Evolutionary conservation across 2,113 vertebrate genomes (phyloP).

Genomic region (Gadus chalcogrammus): DNA sequence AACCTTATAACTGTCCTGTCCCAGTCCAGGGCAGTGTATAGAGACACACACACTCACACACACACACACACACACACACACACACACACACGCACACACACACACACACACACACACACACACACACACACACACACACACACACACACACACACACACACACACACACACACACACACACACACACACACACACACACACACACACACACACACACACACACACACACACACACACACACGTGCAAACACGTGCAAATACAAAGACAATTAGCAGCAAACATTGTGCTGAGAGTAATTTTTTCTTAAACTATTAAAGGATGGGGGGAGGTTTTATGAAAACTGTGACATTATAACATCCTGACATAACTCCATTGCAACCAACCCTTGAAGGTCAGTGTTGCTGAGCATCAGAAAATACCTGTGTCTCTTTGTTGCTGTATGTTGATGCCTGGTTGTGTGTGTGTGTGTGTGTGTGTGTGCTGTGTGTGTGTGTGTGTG

Average conservation of each 20-base stretch:
- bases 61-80: slow-evolving; percentile 13
- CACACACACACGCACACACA: not conserved
- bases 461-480: not conserved
- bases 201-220: too few species aligned
- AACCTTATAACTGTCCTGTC: slow-evolving; percentile 12
- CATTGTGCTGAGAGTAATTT: not conserved
- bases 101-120: not conserved
- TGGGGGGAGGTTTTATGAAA: slow-evolving; percentile 52
- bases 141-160: too few species aligned
- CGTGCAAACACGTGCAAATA: not conserved
- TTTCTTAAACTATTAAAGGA: slow-evolving; percentile 61
- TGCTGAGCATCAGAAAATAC: not conserved
- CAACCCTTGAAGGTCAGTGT: slow-evolving; percentile 55
- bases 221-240: too few species aligned
- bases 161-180: too few species aligned
- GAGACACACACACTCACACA: slow-evolving; percentile 1
- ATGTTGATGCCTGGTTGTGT: not conserved
- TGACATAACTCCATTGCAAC: slow-evolving; percentile 55
- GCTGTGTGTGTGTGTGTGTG: slow-evolving; percentile 8
- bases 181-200: not conserved
- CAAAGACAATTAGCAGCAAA: not conserved
- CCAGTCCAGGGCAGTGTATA: slow-evolving; percentile 5
- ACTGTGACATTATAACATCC: slow-evolving; percentile 59
- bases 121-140: not conserved
- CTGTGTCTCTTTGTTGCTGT: slow-evolving; percentile 3